Percentiles rank a stretch among this genome's conserved stretches.
These are phyloP conservation scores for Pseudanteris insignis DNA, from an alignment of 2,888 invertebrate species.

Conservation along the genomic window DNA sequence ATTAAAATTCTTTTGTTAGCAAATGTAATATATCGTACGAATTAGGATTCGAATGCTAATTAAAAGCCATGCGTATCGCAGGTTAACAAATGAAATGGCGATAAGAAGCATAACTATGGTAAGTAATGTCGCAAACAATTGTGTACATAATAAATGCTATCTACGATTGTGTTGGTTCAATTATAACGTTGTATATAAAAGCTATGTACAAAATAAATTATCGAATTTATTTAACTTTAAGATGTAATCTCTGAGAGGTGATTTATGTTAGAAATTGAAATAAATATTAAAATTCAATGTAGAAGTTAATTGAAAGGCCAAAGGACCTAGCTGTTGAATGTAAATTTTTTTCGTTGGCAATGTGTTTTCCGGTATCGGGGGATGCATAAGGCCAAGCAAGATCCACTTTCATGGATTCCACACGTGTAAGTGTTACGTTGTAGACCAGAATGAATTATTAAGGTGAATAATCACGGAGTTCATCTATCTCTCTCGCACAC, in stretches of 20 bases:
- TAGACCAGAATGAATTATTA: conserved; percentile 3
- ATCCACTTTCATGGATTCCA: background rate
- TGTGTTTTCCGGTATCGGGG: background rate
- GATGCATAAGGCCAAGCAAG: background rate
- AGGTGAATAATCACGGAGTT: too few species aligned
- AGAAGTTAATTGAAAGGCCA: too few species aligned
- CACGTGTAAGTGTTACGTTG: background rate
- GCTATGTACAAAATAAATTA: conserved; percentile 24
- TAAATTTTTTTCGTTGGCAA: too few species aligned
- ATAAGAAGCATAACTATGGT: conserved; percentile 39
- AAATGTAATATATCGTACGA: background rate
- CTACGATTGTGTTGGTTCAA: conserved; percentile 23
- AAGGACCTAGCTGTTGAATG: too few species aligned
- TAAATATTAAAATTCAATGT: too few species aligned
- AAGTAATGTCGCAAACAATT: conserved; percentile 37
- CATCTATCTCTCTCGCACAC: too few species aligned
- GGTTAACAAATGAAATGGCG: conserved; percentile 25
- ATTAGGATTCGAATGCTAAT: conserved; percentile 30
- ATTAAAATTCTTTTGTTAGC: too few species aligned
- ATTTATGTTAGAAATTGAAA: too few species aligned
- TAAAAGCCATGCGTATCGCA: conserved; percentile 17
- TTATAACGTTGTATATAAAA: conserved; percentile 31
- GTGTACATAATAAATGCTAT: conserved; percentile 19
- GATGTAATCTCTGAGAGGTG: too few species aligned
- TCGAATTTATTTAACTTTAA: too few species aligned